Evolutionary conservation across 2,113 vertebrate genomes (phyloP).

Genomic region (Carassius auratus): DNA sequence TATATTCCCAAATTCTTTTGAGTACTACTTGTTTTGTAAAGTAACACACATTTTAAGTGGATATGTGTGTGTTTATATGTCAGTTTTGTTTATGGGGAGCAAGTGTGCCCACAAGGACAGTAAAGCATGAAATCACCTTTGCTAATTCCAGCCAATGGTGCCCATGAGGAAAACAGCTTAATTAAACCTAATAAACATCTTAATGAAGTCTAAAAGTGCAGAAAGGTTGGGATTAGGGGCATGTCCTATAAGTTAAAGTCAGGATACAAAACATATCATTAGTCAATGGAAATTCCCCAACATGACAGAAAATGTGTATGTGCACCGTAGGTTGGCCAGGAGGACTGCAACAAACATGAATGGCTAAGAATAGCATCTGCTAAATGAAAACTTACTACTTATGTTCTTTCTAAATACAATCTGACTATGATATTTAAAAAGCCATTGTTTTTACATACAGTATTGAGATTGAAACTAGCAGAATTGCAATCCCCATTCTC

Average conservation of each 20-base stretch:
- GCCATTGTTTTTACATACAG: background rate
- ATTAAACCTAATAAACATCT: slow-evolving; percentile 3
- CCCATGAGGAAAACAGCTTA: background rate
- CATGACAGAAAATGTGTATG: background rate
- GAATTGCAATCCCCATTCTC: background rate
- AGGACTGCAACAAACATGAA: background rate
- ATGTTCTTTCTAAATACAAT: background rate
- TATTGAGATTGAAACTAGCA: background rate
- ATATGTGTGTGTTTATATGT: background rate
- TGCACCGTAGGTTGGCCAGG: background rate
- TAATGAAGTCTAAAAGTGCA: background rate
- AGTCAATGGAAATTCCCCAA: background rate
- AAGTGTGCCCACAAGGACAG: background rate
- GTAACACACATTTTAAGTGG: background rate
- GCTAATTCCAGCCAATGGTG: background rate
- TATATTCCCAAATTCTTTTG: background rate
- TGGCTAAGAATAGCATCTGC: background rate
- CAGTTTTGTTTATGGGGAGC: background rate
- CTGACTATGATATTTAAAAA: background rate
- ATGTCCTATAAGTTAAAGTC: background rate
- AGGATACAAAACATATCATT: background rate
- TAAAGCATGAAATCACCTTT: background rate
- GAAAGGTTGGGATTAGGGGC: background rate
- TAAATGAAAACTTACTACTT: background rate
- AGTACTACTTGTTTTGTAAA: background rate